A percentile compares a stretch with the other conserved stretches of the same genome.
These are phyloP conservation scores for Callipepla californica DNA, from an alignment of 2,113 vertebrate species.

Conservation along the genomic window DNA sequence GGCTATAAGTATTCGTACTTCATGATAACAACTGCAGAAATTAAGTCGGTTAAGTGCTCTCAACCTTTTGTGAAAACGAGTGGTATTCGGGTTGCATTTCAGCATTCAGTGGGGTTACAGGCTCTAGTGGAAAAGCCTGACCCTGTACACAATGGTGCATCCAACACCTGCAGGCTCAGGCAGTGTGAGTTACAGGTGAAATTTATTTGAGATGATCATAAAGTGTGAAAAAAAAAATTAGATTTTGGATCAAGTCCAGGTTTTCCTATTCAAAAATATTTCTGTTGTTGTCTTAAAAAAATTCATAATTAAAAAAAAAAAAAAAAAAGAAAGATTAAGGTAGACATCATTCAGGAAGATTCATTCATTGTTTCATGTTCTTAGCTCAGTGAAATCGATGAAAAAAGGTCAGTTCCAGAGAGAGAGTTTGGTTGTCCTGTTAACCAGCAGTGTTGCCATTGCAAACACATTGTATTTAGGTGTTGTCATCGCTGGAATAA, in stretches of 20 bases:
- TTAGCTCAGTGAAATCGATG: conserved; percentile 14
- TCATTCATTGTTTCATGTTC: not conserved
- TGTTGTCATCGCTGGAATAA: conserved; percentile 65
- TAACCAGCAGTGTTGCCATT: conserved; percentile 38
- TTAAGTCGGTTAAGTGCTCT: not conserved
- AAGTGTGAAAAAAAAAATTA: rapidly evolving
- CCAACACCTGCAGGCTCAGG: not conserved
- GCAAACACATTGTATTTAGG: conserved; percentile 60
- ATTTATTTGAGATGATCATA: not conserved
- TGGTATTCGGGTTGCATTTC: not conserved
- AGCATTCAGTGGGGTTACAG: not conserved
- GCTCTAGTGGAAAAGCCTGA: not conserved
- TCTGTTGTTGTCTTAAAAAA: too few species aligned
- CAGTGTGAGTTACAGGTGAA: not conserved
- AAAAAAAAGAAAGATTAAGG: not conserved
- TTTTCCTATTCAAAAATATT: not conserved
- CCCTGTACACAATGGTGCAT: not conserved
- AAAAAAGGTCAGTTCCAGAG: not conserved
- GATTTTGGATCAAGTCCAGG: not conserved
- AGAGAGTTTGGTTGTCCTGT: not conserved
- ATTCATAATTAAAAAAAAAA: too few species aligned
- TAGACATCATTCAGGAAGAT: not conserved
- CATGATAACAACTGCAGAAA: conserved; percentile 11
- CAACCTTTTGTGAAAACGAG: not conserved
- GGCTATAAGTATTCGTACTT: not conserved